Evolutionary conservation across 2,888 invertebrate genomes (phyloP), one percentile per base, ranked within the genome.

Genomic region (Lasioglossum leucozonium): DNA sequence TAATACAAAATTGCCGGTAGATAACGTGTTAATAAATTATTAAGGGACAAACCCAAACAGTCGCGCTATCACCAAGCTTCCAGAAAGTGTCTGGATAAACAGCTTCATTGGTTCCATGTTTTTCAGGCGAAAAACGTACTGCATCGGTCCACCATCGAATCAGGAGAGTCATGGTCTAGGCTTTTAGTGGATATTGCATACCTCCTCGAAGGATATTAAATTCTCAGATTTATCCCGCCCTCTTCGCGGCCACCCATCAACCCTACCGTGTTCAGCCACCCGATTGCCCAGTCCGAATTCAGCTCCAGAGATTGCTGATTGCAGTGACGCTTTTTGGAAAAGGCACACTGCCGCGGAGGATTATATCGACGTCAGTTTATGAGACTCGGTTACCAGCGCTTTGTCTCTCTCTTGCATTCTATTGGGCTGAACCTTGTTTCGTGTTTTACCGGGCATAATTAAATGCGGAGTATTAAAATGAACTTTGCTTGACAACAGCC

Each of bases 141-240:
- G 65, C 75, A 72, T 69, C 74, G 82, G 18, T 71, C 75, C 67
- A 55, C 65, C 26, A 44, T 58, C 71, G 81, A 44, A 67, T 55
- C 30, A 76, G 47, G 67, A 77, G 55, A 81, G 77, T 75, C 44
- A 51, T 10, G 22, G 75, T 26, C 84, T 91, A 91, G 89, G 92
- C 92, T 92, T 93, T 93, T 91, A 93, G 92, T 91, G 89, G 91
- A 94, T 94, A 94, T 94, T 94, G 93, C 93, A 92, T 92, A 93
- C 91, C 91, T 93, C 91, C 91, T 92, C 89, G 92, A 93, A 93
- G 93, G 93, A 94, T 94, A 94, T 94, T 94, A 93, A 93, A 94
- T 94, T 93, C 92, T 91, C 90, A 93, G 93, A 94, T 94, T 94
- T 93, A 93, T 93, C 93, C 92, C 91, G 87, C 88, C 85, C 89